Evolutionary conservation across 2,797 vertebrate genomes (phyloP).

Genomic region (Centroberyx gerrardi): DNA sequence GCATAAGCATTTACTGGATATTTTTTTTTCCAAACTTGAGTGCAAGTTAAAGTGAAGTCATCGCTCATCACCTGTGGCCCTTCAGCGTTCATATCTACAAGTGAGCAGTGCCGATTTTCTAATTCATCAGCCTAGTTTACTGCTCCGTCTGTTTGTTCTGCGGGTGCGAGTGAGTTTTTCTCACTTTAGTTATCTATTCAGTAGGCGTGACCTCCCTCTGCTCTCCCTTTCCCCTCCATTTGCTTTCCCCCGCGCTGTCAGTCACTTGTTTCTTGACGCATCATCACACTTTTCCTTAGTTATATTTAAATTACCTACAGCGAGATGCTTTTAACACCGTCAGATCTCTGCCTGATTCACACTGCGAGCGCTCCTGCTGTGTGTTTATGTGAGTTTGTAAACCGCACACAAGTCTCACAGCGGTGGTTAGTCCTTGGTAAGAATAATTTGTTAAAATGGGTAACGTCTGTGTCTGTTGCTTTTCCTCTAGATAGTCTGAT

Average conservation of each 20-base stretch:
- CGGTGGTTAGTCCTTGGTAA: not conserved
- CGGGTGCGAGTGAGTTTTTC: constrained; percentile 20
- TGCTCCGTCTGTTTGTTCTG: constrained; percentile 68
- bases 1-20: not conserved
- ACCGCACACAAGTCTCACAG: constrained; percentile 36
- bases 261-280: constrained; percentile 45
- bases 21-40: constrained; percentile 29
- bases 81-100: constrained; percentile 33
- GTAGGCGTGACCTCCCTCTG: constrained; percentile 59
- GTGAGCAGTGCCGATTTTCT: constrained; percentile 41
- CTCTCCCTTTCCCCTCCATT: constrained; percentile 64
- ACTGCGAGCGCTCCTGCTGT: constrained; percentile 13
- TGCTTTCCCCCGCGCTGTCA: constrained; percentile 21
- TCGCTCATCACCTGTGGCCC: constrained; percentile 30
- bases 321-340: constrained; percentile 59
- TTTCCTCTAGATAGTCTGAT: not conserved
- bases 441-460: not conserved
- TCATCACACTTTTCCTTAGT: constrained; percentile 37
- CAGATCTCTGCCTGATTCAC: constrained; percentile 32
- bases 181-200: constrained; percentile 56
- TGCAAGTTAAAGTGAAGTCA: constrained; percentile 37
- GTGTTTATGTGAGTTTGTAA: constrained; percentile 33
- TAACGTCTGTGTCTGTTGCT: not conserved
- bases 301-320: constrained; percentile 53
- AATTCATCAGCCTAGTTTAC: constrained; percentile 63